These are phyloP conservation scores for Alectura lathami DNA, from an alignment of 2,113 vertebrate species.

Conservation along the genomic window DNA sequence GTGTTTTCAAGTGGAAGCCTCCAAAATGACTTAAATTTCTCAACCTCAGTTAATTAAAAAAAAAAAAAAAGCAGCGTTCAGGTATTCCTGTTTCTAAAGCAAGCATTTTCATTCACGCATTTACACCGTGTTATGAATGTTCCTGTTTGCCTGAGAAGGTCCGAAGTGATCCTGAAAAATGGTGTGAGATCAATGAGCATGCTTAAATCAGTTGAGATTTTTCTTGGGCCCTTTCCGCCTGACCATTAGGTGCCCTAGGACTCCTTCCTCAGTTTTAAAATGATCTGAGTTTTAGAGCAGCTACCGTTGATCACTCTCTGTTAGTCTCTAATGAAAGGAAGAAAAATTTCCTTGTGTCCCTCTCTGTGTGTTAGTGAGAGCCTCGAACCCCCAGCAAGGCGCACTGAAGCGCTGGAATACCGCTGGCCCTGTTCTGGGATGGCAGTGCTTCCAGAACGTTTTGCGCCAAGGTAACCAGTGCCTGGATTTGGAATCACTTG, in stretches of 20 bases:
- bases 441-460: background rate
- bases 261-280: background rate
- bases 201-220: background rate
- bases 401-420: rapidly evolving
- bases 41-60: background rate
- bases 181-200: background rate
- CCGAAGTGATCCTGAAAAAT: background rate
- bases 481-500: background rate
- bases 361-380: background rate
- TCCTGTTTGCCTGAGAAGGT: background rate
- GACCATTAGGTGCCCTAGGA: rapidly evolving
- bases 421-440: background rate
- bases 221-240: background rate
- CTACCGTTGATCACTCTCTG: rapidly evolving
- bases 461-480: background rate
- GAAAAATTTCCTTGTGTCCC: background rate
- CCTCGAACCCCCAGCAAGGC: background rate
- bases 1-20: background rate
- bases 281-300: background rate
- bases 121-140: rapidly evolving
- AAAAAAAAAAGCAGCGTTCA: background rate
- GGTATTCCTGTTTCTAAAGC: background rate
- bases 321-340: background rate
- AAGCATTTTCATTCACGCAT: background rate
- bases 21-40: background rate